These are phyloP conservation scores for Lasioglossum albipes DNA, from an alignment of 1,140 invertebrate genomes.

Conservation along the genomic window DNA sequence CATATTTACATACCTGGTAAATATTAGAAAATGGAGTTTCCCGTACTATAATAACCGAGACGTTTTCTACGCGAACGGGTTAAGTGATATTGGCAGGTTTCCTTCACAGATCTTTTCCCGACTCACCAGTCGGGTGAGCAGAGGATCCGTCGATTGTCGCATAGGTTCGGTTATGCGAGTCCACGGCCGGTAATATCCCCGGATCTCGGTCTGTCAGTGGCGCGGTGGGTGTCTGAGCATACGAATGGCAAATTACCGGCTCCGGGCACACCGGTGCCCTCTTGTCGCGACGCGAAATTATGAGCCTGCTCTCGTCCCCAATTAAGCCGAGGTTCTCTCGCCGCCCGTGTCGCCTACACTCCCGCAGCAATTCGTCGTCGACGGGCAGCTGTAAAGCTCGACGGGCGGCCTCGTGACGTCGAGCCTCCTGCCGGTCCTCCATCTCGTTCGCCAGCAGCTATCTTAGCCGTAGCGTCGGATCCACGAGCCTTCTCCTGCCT, in stretches of 20 bases:
- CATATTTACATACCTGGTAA: too few species aligned
- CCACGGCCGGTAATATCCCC: slow-evolving; percentile 51
- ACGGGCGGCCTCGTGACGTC: slow-evolving; percentile 43
- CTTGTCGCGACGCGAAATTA: slow-evolving; percentile 63
- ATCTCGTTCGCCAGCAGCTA: slow-evolving; percentile 32
- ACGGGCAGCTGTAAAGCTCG: slow-evolving; percentile 52
- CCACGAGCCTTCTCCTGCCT: background rate
- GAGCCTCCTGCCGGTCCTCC: slow-evolving; percentile 39
- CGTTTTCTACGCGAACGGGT: too few species aligned
- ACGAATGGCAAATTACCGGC: slow-evolving; percentile 61
- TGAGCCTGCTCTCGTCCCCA: slow-evolving; percentile 61
- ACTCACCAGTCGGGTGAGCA: too few species aligned
- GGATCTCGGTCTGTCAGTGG: slow-evolving; percentile 38
- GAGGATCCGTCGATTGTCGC: too few species aligned
- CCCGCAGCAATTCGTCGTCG: background rate
- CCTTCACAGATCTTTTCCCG: too few species aligned
- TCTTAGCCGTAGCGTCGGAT: background rate
- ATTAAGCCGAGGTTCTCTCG: slow-evolving; percentile 51
- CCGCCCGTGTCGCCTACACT: background rate
- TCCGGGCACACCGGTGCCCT: slow-evolving; percentile 43
- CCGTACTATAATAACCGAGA: too few species aligned
- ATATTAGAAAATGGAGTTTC: too few species aligned
- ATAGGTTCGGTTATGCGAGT: slow-evolving; percentile 44
- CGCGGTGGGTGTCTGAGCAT: slow-evolving; percentile 47
- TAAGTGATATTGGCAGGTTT: too few species aligned